These are phyloP conservation scores for Lepus townsendii DNA, from an alignment of 2,797 vertebrate species.

Conservation along the genomic window DNA sequence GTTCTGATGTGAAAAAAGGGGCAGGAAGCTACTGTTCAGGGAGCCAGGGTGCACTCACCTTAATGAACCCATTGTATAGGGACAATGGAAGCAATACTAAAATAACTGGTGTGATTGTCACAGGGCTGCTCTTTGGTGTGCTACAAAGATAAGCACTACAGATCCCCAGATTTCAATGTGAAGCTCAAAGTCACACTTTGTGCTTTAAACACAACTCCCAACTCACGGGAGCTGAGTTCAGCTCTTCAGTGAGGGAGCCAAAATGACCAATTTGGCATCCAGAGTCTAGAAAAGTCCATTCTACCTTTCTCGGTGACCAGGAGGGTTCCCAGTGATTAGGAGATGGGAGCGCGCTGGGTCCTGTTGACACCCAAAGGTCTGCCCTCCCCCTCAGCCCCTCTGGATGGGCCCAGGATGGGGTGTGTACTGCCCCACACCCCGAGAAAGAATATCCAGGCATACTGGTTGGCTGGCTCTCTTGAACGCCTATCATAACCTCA, in stretches of 20 bases:
- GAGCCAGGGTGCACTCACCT: neutral
- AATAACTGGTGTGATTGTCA: neutral
- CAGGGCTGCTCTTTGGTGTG: neutral
- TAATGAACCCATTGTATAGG: neutral
- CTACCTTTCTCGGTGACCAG: neutral
- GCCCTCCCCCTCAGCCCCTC: neutral
- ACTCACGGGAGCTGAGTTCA: neutral
- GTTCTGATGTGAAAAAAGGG: neutral
- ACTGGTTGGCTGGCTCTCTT: neutral
- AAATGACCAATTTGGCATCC: neutral
- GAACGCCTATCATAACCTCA: neutral
- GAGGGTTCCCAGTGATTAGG: neutral
- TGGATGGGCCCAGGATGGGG: neutral
- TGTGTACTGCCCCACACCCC: neutral
- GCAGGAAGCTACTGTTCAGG: neutral
- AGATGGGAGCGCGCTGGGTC: neutral
- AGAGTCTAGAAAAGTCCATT: neutral
- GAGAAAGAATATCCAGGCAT: neutral
- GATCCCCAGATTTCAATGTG: neutral
- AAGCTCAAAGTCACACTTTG: neutral
- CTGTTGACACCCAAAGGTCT: neutral
- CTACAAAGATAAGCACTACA: neutral
- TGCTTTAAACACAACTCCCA: constrained; percentile 22
- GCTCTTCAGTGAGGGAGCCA: neutral
- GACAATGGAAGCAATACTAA: neutral